Conservation (phyloP, 2,888 invertebrate genomes). For the Shargacucullia verbasci region DNA sequence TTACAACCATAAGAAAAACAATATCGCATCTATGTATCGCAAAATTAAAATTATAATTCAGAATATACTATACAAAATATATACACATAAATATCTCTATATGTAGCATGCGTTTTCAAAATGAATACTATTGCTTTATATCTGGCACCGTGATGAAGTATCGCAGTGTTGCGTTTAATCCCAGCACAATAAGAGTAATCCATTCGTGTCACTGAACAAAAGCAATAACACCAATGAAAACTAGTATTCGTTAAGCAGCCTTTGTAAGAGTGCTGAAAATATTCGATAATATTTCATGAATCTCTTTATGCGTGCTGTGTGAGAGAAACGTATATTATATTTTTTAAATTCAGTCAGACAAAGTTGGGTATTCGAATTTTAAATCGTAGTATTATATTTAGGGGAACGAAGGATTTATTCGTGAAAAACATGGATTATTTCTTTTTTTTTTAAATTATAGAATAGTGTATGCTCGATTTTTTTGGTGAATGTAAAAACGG, state of each 20-base stretch:
- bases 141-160: constrained; percentile 67
- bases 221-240: constrained; percentile 82
- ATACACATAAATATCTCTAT: constrained; percentile 3
- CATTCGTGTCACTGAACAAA: constrained; percentile 80
- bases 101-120: constrained; percentile 19
- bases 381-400: not conserved
- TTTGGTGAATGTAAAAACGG: too few species aligned
- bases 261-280: constrained; percentile 76
- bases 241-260: constrained; percentile 80
- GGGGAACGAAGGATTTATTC: too few species aligned
- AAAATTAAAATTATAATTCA: too few species aligned
- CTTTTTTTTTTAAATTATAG: too few species aligned
- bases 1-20: too few species aligned
- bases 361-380: not conserved
- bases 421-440: too few species aligned
- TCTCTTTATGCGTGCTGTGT: constrained; percentile 18
- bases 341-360: not conserved
- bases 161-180: constrained; percentile 66
- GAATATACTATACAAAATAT: too few species aligned
- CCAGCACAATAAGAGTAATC: constrained; percentile 75
- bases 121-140: constrained; percentile 56
- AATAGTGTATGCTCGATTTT: too few species aligned
- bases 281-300: constrained; percentile 54
- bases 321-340: constrained; percentile 11
- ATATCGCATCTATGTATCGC: too few species aligned